Base-by-base conservation (phyloP, 1,140 invertebrate genomes). In the Trichonephila clavipes region DNA sequence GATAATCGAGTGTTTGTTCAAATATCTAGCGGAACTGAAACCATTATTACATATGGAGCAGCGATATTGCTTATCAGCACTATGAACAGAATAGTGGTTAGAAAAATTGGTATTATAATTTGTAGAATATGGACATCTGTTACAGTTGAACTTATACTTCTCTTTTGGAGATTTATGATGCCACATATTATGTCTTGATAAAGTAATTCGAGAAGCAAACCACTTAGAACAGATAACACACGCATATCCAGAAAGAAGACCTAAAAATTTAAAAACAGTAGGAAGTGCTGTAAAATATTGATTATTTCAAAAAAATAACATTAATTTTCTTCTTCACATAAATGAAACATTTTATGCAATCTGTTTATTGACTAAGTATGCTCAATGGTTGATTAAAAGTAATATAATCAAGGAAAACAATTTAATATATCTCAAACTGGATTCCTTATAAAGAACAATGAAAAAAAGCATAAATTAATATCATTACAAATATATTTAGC, bases 51-150 rank as follows among this genome's bases (percentile, higher is more conserved):
- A 86, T 2, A 85, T 61, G 24, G 18, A 10, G 59, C 82, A 92
- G 95, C 95, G 94, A 95, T 95, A 96, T 12, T 96, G 96, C 88
- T 95, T 95, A 94, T 96, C 96, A 21, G 95, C 95, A 51, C 95
- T 96, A 94, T 96, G 96, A 16, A 94, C 95, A 69, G 95, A 89
- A 91, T 95, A 95, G 94, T 96, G 96, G 83, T 95, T 95, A 81
- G 95, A 95, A 19, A 96, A 92, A 66, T 92, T 92, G 51, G 40
- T 64, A 4, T 28, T 19, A 59, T 58, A 6, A 69, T 92, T 92
- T 24, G 82, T 69, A 24, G 90, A 51, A 51, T 92, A 92, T 28
- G 90, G 90, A 51, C 90, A 92, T 24, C 51, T 58, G 7, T 5
- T 0, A 34, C 90, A 92, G 66, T 86, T 92, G 34, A 44, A 86